phyloP scores from a whole-genome alignment of 2,797 vertebrate genomes.

The Benthosema pterotum region DNA sequence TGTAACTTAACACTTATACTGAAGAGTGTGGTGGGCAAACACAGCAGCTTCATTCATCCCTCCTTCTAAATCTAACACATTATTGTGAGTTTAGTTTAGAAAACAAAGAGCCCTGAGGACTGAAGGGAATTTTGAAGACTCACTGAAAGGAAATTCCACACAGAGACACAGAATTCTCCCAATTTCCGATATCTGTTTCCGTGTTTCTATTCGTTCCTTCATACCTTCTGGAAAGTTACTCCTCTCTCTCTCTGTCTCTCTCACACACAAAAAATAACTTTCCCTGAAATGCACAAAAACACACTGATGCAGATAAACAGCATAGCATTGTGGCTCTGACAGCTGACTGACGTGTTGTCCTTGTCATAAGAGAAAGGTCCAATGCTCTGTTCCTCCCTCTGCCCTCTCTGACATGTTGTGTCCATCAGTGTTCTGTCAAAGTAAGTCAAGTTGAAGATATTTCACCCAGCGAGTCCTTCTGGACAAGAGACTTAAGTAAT shows the following conservation, averaged over 20 bases:
- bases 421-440: too few species aligned
- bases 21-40: too few species aligned
- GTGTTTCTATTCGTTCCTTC: not conserved
- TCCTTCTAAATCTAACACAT: slow-evolving; percentile 32
- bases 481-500: too few species aligned
- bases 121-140: slow-evolving; percentile 32
- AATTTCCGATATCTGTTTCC: slow-evolving; percentile 31
- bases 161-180: slow-evolving; percentile 58
- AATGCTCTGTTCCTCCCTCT: too few species aligned
- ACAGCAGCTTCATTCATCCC: too few species aligned
- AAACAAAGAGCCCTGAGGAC: slow-evolving; percentile 13
- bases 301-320: too few species aligned
- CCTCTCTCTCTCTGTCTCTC: not conserved
- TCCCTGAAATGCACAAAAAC: not conserved
- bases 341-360: not conserved
- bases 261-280: too few species aligned
- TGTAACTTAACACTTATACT: too few species aligned
- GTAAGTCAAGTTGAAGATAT: too few species aligned
- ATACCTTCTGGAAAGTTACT: not conserved
- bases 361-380: not conserved
- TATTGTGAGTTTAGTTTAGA: slow-evolving; percentile 27
- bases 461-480: too few species aligned
- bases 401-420: too few species aligned
- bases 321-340: too few species aligned
- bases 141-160: slow-evolving; percentile 68